Base-by-base conservation (phyloP, 2,113 vertebrate genomes). In the Gallinago paraguaiae region DNA sequence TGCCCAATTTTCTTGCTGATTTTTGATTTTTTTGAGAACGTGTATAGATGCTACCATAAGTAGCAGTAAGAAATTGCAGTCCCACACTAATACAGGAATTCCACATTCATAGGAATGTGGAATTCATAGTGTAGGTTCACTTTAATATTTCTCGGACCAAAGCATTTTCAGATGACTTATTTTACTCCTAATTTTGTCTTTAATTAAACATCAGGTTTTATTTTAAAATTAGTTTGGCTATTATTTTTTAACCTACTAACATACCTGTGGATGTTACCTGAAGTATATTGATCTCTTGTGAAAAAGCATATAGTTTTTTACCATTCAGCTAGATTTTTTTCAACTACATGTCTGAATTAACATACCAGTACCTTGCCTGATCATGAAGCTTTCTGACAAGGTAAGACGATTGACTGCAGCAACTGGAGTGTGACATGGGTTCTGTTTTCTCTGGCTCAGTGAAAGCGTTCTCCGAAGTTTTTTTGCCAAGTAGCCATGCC, bases 211-310 rank as follows among this genome's bases (percentile, higher is more conserved):
- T 50, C 2, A 20, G 3, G 1, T 28, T 85, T 88, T 63, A 41
- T 50, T 87, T 94, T 74, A 8, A 72, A 80, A 56, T 39, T 2
- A 33, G 4, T 30, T 54, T 37, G 5, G 13, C 57, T 78, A 59
- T 10, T 67, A 70, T 50, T 24, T 79, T 90, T 25, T 53, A 78
- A 77, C 2, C 8, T 31, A 11, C 4, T 76, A 64, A 48, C 13
- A 51, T 2, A 39, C 1, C 1, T 35, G 2, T 23, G 6, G 56
- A 9, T 33, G 5, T 37, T 86, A 81, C 33, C 1, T 0, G 0
- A 50, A 14, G 3, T 41, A 10, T 41, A 15, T 1, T 25, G 18
- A 67, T 71, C 4, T n/a, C 15, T 13, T 27, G 24, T 39, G 4
- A 56, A 89, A 56, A 65, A 8, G 6, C 10, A 7, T 3, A 8